Conservation (phyloP, 2,888 invertebrate species). For the Drosophila stalkeri region DNA sequence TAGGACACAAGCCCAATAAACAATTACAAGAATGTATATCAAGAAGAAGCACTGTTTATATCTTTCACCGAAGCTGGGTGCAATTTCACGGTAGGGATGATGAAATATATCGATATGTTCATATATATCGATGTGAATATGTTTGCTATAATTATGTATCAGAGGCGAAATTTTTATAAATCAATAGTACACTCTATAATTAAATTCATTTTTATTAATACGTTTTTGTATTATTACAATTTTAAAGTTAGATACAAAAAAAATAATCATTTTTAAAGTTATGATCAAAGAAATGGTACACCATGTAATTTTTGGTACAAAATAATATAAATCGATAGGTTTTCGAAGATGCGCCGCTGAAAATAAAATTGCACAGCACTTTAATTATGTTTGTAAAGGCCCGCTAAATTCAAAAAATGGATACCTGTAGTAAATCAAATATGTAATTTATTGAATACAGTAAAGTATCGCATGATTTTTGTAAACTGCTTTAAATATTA, state of each 20-base stretch:
- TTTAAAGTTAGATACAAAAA: neutral
- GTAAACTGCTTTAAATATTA: constrained; percentile 68
- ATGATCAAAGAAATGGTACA: neutral
- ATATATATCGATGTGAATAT: neutral
- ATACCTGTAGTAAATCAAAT: constrained; percentile 41
- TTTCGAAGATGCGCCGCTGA: neutral
- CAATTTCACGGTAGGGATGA: constrained; percentile 17
- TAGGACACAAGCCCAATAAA: constrained; percentile 4
- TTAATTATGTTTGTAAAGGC: neutral
- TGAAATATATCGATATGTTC: constrained; percentile 5
- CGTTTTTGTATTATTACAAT: neutral
- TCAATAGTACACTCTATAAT: neutral
- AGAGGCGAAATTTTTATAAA: neutral
- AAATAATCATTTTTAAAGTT: too few species aligned
- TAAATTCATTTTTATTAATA: neutral
- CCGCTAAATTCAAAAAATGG: constrained; percentile 30
- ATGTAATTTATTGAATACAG: constrained; percentile 73
- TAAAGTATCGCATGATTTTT: constrained; percentile 75
- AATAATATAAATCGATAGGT: constrained; percentile 11
- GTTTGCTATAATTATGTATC: neutral
- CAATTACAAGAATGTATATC: constrained; percentile 1
- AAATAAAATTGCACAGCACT: neutral
- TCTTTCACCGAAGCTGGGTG: constrained; percentile 8
- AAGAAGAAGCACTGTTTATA: constrained; percentile 37
- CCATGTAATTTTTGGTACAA: neutral